These are phyloP conservation scores for Semicossyphus pulcher DNA, from an alignment of 2,113 vertebrate species.

Conservation along the genomic window DNA sequence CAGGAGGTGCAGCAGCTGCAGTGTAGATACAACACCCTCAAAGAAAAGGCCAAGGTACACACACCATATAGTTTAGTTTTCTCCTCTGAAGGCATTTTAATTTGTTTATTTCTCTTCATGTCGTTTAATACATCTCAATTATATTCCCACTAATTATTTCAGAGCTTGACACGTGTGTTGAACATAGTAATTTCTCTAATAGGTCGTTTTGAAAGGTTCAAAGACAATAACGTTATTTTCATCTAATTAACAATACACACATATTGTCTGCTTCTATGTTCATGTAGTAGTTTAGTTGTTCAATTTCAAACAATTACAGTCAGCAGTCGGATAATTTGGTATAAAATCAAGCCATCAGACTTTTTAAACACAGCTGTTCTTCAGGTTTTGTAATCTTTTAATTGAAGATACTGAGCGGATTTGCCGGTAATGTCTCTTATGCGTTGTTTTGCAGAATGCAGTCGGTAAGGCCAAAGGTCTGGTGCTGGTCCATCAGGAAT, in stretches of 20 bases:
- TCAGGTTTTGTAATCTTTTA: too few relatives aligned
- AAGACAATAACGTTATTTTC: too few relatives aligned
- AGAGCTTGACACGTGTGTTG: background rate
- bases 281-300: too few relatives aligned
- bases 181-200: background rate
- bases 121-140: slow-evolving; percentile 10
- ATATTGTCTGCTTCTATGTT: too few relatives aligned
- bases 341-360: too few relatives aligned
- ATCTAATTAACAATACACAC: too few relatives aligned
- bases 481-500: slow-evolving; percentile 91
- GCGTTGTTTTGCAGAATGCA: slow-evolving; percentile 82
- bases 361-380: background rate
- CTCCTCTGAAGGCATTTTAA: slow-evolving; percentile 29
- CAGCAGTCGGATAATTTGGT: too few relatives aligned
- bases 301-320: too few relatives aligned
- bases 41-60: slow-evolving; percentile 90
- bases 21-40: slow-evolving; percentile 86
- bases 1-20: slow-evolving; percentile 94
- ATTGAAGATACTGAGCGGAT: too few relatives aligned
- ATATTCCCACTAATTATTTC: background rate
- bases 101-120: background rate
- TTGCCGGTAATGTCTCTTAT: background rate
- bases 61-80: background rate
- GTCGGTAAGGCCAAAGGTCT: slow-evolving; percentile 89
- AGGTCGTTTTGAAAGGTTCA: too few relatives aligned